Base-by-base conservation (phyloP, 2,113 vertebrate species). In the Thalassoma bifasciatum region DNA sequence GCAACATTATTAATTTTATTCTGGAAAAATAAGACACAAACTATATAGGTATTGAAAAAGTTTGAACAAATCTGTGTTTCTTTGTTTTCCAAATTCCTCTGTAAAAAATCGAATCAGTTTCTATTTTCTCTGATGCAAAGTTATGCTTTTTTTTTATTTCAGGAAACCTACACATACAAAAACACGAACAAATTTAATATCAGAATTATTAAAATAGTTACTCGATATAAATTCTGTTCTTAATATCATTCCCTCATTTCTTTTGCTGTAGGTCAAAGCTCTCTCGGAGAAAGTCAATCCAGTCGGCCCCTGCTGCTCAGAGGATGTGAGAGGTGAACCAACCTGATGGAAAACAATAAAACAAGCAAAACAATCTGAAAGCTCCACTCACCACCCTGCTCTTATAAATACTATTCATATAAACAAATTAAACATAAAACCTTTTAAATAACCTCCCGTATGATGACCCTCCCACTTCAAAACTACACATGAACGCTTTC, bases 211-310 rank as follows among this genome's bases (percentile, higher is more conserved):
- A 10, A n/a, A 37, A 10, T 36, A 57, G 3, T 52, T 54, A 49
- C 6, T 52, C 37, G n/a, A 1, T 38, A 14, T 1, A 46, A 16
- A 17, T 46, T 17, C 17, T 3, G 1, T 47, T 40, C 56, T 47
- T 11, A 50, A 17, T 12, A 11, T 1, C 4, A 1, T 71, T 46
- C 34, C 23, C 40, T 49, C 10, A 0, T 10, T 81, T 21, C 69
- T 44, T 36, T 70, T 19, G 40, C 34, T 24, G 56, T 76, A 99
- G 97, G 89, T 99, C 98, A 83, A 99, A 99, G 88, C 95, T 99
- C 37, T 98, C 97, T 83, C 93, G 98, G 80, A 95, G 96, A 92
- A 96, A 97, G 95, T 95, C 96, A 51, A 90, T 94, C n/a, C 97
- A 96, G 93, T 95, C 88, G 62, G 93, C 92, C 8, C 95, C 95